Evolutionary conservation across 2,797 vertebrate species (phyloP), one percentile per base, ranked within the genome.

Genomic region (Eurystomus glaucurus): DNA sequence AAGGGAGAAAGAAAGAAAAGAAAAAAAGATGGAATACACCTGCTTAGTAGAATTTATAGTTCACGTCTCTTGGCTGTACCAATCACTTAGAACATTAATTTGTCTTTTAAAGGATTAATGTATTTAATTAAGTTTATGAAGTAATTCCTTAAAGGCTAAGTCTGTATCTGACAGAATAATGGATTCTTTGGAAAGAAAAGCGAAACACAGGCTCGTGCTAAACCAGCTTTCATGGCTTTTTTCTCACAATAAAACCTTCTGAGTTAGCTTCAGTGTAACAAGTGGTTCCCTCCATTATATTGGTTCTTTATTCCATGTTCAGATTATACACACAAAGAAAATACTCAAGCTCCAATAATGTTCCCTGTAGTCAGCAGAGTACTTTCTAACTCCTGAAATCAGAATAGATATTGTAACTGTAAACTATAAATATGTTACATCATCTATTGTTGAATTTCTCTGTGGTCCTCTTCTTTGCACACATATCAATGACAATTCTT

Each of bases 101-200:
- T 97, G 60, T 65, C 61, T 90, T 96, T 97, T 93, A 97, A 97
- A 95, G 91, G 77, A 89, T 97, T 97, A 97, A 97, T 81, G 88
- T 80, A 86, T 96, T 98, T 97, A 98, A 97, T 96, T 95, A 95
- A 89, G 54, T 95, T 95, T 91, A 94, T 97, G 90, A 96, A 97
- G 74, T 91, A 95, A 95, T 94, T 95, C 82, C 28, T 97, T 96
- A 68, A 85, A 90, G 78, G 60, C 39, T 92, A 94, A 94, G 31
- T 68, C 71, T 82, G 6, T 50, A 74, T 95, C 61, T 95, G 66
- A 82, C 55, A 97, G 74, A 94, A 37, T 92, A 97, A 96, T 92
- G 50, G 94, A 92, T 93, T 80, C 29, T 91, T 92, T 96, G 82
- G 50, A 82, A 96, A 88, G 23, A 50, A 93, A 74, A 88, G 65